phyloP scores from a whole-genome alignment of 2,888 invertebrate species.

The Campoplex nolae region DNA sequence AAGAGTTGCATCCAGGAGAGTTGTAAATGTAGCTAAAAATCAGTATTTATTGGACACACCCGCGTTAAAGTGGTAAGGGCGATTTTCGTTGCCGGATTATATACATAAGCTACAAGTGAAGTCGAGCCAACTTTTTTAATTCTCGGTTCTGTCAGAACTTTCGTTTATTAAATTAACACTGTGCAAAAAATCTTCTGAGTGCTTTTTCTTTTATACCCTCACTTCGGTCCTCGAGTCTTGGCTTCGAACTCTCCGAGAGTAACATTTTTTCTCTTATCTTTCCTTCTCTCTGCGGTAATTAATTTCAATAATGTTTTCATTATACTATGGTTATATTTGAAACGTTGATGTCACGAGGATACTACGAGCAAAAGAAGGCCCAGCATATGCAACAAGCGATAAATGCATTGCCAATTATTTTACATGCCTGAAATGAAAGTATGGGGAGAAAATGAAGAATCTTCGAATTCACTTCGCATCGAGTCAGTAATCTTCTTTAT shows the following conservation, averaged over 20 bases:
- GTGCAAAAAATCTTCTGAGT: conserved; percentile 46
- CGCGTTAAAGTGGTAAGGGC: not conserved
- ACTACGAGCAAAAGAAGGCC: not conserved
- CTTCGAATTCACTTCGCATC: not conserved
- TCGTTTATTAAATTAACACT: conserved; percentile 54
- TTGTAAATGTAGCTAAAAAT: conserved; percentile 2
- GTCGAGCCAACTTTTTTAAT: conserved; percentile 52
- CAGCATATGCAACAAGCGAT: not conserved
- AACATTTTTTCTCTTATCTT: conserved; percentile 19
- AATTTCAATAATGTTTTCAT: conserved; percentile 34
- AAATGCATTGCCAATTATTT: not conserved
- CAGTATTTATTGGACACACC: conserved; percentile 23
- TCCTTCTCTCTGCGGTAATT: not conserved
- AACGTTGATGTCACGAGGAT: not conserved
- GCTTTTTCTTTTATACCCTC: conserved; percentile 16
- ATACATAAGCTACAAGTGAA: not conserved
- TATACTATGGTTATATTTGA: not conserved
- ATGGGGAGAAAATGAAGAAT: not conserved
- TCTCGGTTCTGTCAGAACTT: conserved; percentile 48
- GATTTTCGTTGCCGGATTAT: conserved; percentile 17
- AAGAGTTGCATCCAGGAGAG: conserved; percentile 5
- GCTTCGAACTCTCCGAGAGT: not conserved
- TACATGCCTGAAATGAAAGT: too few species aligned
- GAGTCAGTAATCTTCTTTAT: conserved; percentile 27
- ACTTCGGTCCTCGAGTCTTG: not conserved